phyloP scores from a whole-genome alignment of 2,888 invertebrate genomes.

The Acrobasis consociella region DNA sequence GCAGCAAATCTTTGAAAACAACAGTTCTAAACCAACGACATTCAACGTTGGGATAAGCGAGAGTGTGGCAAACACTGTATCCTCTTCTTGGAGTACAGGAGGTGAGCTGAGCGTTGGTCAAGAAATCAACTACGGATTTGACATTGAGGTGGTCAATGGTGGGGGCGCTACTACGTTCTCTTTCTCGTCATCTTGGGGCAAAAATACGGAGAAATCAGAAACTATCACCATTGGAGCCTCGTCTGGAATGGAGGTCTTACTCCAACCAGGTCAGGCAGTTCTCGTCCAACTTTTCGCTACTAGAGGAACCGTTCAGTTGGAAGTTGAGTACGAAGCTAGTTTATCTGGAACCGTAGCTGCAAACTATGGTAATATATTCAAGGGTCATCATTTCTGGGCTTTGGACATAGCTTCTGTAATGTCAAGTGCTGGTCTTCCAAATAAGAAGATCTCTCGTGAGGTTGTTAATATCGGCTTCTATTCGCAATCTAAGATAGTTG shows the following conservation, averaged over 20 bases:
- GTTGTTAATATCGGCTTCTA: slow-evolving; percentile 43
- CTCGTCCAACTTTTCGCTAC: slow-evolving; percentile 41
- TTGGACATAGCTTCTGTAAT: slow-evolving; percentile 35
- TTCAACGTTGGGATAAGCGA: slow-evolving; percentile 38
- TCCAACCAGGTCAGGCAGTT: slow-evolving; percentile 43
- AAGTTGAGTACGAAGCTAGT: slow-evolving; percentile 45
- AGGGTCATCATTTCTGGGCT: slow-evolving; percentile 52
- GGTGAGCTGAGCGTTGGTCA: slow-evolving; percentile 35
- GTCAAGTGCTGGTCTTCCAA: slow-evolving; percentile 31
- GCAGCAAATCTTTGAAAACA: slow-evolving; percentile 27
- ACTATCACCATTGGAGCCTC: slow-evolving; percentile 35
- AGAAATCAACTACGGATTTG: slow-evolving; percentile 38
- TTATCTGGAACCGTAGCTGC: slow-evolving; percentile 42
- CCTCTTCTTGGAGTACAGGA: slow-evolving; percentile 38
- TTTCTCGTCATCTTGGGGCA: slow-evolving; percentile 37
- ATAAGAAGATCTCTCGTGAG: slow-evolving; percentile 33
- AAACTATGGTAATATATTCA: slow-evolving; percentile 39
- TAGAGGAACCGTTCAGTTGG: slow-evolving; percentile 37
- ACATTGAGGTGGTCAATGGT: slow-evolving; percentile 30
- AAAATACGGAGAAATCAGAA: slow-evolving; percentile 29
- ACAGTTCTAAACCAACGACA: slow-evolving; percentile 32
- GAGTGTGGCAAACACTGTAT: slow-evolving; percentile 36
- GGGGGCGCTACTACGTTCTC: slow-evolving; percentile 31
- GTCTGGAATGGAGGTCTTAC: slow-evolving; percentile 34
- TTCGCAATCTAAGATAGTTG: slow-evolving; percentile 33